A percentile compares a stretch with the other conserved stretches of the same genome.
These are phyloP conservation scores for Glomeris marginata DNA, from an alignment of 2,888 invertebrate genomes.

Conservation along the genomic window DNA sequence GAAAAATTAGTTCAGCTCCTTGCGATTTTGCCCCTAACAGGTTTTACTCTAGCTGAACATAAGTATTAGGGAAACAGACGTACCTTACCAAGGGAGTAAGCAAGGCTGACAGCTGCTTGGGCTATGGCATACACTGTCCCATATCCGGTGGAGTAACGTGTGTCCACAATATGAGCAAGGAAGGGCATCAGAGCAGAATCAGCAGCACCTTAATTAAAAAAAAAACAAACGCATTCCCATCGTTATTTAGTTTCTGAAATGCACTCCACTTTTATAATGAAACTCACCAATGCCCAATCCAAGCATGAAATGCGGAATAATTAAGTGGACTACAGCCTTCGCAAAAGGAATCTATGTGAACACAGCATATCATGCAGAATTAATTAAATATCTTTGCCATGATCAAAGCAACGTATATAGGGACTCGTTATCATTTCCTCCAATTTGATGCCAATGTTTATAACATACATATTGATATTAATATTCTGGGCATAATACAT, in stretches of 20 bases:
- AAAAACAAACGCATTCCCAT: not conserved
- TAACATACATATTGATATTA: too few species aligned
- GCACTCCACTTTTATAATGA: conserved; percentile 1
- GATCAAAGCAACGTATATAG: not conserved
- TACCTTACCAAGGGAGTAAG: conserved; percentile 53
- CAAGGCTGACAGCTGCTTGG: conserved; percentile 63
- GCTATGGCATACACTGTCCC: conserved; percentile 69
- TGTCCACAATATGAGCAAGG: conserved; percentile 50
- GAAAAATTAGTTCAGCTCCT: too few species aligned
- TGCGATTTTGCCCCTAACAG: too few species aligned
- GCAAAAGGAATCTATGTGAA: conserved; percentile 34
- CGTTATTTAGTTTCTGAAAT: too few species aligned
- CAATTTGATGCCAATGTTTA: not conserved
- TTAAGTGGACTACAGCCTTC: conserved; percentile 42
- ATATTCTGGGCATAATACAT: not conserved
- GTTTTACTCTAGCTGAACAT: not conserved
- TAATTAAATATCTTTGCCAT: not conserved
- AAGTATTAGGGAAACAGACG: not conserved
- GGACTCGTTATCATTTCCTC: not conserved
- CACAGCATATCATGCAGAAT: not conserved
- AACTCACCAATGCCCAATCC: conserved; percentile 58
- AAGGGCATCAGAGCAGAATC: conserved; percentile 67
- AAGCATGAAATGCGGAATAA: conserved; percentile 60
- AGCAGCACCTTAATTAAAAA: conserved; percentile 35
- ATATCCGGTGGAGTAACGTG: conserved; percentile 44